Evolutionary conservation across 2,113 vertebrate species (phyloP).

Genomic region (Bos indicus): DNA sequence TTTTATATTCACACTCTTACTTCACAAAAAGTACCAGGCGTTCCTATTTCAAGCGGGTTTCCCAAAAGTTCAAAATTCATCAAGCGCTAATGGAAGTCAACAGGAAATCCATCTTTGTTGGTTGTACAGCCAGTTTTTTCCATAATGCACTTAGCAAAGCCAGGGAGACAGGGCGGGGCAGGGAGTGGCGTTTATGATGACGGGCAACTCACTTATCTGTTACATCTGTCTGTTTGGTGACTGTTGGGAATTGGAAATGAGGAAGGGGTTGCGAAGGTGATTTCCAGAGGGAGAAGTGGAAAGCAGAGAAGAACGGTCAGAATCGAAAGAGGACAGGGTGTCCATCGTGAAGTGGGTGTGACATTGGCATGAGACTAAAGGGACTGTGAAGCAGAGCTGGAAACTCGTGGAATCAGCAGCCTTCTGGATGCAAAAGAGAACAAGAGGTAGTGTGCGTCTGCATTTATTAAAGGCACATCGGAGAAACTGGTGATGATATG

Average conservation of each 20-base stretch:
- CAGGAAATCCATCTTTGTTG: neutral
- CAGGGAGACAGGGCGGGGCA: neutral
- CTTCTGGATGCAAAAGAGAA: neutral
- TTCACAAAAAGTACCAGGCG: neutral
- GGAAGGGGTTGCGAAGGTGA: slow-evolving; percentile 25
- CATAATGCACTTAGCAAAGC: neutral
- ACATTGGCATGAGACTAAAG: neutral
- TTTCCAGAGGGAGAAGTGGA: neutral
- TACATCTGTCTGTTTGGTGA: neutral
- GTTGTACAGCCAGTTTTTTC: neutral
- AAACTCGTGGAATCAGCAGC: neutral
- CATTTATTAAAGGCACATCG: neutral
- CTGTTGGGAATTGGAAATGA: slow-evolving; percentile 6
- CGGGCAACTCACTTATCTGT: neutral
- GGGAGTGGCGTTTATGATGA: neutral
- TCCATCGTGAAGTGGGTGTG: neutral
- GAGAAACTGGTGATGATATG: neutral
- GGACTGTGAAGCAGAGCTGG: neutral
- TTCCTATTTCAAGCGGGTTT: neutral
- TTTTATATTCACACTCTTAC: neutral
- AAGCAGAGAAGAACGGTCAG: neutral
- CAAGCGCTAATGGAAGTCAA: neutral
- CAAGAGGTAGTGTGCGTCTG: fast-evolving
- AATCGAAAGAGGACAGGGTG: neutral
- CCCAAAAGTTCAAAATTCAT: slow-evolving; percentile 18